A percentile compares a stretch with the other conserved stretches of the same genome.
phyloP scores from a whole-genome alignment of 2,113 vertebrate species.

The Aegotheles bennettii region DNA sequence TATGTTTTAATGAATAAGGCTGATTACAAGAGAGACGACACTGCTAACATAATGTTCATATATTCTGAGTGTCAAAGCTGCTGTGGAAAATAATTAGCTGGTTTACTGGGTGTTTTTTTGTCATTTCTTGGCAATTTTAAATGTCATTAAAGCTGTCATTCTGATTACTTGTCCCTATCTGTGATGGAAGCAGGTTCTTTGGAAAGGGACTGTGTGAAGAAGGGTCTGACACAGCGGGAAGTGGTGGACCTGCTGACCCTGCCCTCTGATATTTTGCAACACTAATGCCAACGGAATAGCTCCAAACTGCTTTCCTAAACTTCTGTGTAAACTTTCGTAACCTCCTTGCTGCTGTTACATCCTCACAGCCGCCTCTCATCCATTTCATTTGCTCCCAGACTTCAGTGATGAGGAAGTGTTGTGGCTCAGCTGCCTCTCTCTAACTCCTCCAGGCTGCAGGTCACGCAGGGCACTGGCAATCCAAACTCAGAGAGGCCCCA shows the following conservation, averaged over 20 bases:
- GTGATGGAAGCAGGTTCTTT: background rate
- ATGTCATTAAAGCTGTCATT: background rate
- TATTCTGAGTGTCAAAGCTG: background rate
- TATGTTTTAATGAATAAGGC: background rate
- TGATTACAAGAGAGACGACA: background rate
- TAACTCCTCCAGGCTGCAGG: background rate
- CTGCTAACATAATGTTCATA: background rate
- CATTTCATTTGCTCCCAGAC: background rate
- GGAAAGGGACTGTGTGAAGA: background rate
- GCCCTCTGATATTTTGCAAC: background rate
- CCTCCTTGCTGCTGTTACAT: rapidly evolving
- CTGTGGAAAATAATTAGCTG: background rate
- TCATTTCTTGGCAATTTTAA: background rate
- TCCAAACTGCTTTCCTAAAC: background rate
- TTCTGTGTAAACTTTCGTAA: background rate
- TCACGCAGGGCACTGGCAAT: rapidly evolving
- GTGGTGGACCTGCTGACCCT: background rate
- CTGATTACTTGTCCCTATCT: background rate
- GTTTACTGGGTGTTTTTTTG: background rate
- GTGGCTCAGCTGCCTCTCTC: background rate
- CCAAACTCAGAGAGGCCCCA: background rate
- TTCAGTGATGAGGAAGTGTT: rapidly evolving
- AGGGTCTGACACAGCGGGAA: background rate
- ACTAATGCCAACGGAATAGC: background rate
- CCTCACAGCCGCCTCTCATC: background rate